Evolutionary conservation across 2,113 vertebrate genomes (phyloP).

Genomic region (Campylomormyrus tamandua): DNA sequence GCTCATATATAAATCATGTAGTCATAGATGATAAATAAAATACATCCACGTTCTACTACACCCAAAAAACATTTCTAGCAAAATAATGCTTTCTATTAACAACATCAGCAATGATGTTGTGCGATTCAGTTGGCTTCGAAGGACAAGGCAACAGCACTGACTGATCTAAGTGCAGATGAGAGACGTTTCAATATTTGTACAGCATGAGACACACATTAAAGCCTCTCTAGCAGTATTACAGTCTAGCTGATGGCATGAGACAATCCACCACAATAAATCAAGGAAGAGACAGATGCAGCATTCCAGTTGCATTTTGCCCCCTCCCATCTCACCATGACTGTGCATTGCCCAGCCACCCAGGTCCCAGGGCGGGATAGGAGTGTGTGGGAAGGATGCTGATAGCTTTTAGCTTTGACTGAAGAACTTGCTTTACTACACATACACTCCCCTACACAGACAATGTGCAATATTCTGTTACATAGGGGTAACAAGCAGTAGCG

Average conservation of each 20-base stretch:
- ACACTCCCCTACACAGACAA: not conserved
- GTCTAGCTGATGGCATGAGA: not conserved
- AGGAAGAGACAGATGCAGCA: not conserved
- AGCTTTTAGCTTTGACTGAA: not conserved
- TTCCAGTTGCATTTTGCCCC: not conserved
- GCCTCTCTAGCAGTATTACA: not conserved
- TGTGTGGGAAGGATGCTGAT: not conserved
- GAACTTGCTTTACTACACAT: not conserved
- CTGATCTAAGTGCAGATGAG: not conserved
- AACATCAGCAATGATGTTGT: not conserved
- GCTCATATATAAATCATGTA: not conserved
- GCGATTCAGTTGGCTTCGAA: not conserved
- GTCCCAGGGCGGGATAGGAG: not conserved
- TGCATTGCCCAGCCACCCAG: not conserved
- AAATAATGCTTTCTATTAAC: not conserved
- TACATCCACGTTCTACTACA: not conserved
- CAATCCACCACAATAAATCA: not conserved
- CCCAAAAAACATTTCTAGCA: not conserved
- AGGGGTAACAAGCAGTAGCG: not conserved
- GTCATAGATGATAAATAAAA: not conserved
- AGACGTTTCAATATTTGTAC: not conserved
- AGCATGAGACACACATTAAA: not conserved
- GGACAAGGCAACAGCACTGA: not conserved
- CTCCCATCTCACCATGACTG: constrained; percentile 6
- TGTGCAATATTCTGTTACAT: not conserved